These are phyloP conservation scores for Machaerirhynchus nigripectus DNA, from an alignment of 2,113 vertebrate species.

Conservation along the genomic window DNA sequence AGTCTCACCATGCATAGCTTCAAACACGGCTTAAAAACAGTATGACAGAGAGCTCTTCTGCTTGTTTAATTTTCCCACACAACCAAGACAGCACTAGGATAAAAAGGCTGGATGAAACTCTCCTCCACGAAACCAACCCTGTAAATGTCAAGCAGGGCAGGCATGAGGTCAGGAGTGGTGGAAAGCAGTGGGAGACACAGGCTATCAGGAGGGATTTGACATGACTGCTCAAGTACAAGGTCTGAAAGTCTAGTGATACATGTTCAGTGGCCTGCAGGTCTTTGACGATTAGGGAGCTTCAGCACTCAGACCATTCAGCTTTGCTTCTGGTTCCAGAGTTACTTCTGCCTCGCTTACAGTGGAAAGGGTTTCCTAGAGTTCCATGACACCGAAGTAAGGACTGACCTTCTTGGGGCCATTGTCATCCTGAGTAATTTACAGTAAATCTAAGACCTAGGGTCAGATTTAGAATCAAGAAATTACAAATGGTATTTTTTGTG, in stretches of 20 bases:
- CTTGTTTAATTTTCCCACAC: neutral
- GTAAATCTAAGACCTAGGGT: neutral
- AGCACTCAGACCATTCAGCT: accelerated
- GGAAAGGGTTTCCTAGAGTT: accelerated
- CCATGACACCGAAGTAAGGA: neutral
- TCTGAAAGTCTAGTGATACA: neutral
- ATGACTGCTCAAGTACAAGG: neutral
- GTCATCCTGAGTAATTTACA: neutral
- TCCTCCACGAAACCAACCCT: neutral
- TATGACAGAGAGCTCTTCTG: accelerated
- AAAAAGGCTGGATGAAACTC: neutral
- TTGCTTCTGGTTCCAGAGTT: neutral
- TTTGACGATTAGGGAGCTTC: neutral
- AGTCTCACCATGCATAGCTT: neutral
- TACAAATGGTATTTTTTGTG: neutral
- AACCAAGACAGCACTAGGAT: neutral
- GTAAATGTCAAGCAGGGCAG: neutral
- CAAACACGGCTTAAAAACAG: neutral
- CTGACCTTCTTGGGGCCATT: neutral
- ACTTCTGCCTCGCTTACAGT: neutral
- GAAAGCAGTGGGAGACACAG: neutral
- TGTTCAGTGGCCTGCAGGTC: neutral
- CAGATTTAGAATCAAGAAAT: neutral
- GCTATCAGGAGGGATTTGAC: neutral
- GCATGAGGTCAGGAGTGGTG: neutral